Conservation (phyloP, 2,113 vertebrate species). For the Vicugna pacos region DNA sequence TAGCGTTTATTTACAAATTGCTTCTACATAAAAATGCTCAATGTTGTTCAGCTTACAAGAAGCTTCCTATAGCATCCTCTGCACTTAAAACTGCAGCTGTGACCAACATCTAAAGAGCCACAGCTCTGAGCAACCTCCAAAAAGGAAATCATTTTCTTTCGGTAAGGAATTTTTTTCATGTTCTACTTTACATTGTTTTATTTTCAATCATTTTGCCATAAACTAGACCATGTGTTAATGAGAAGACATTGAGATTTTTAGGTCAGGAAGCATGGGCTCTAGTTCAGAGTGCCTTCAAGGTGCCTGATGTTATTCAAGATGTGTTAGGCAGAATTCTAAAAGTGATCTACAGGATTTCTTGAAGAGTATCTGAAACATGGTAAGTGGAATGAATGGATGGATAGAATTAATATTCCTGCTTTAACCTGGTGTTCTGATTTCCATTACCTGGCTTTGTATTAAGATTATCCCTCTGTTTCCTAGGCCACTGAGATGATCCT, state of each 20-base stretch:
- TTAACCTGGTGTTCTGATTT: not conserved
- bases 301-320: not conserved
- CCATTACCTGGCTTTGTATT: not conserved
- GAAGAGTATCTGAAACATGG: not conserved
- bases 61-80: not conserved
- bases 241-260: not conserved
- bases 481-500: not conserved
- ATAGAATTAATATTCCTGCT: not conserved
- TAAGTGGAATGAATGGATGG: not conserved
- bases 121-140: not conserved
- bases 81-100: not conserved
- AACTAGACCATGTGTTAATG: not conserved
- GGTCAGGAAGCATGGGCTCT: not conserved
- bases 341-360: not conserved
- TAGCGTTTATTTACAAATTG: constrained; percentile 50
- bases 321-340: not conserved
- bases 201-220: constrained; percentile 15
- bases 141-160: not conserved
- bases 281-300: not conserved
- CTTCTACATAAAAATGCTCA: not conserved
- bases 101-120: not conserved
- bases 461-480: not conserved
- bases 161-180: not conserved
- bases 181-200: not conserved
- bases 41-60: not conserved